Evolutionary conservation across 2,113 vertebrate species (phyloP).

Genomic region (Hypomesus transpacificus): DNA sequence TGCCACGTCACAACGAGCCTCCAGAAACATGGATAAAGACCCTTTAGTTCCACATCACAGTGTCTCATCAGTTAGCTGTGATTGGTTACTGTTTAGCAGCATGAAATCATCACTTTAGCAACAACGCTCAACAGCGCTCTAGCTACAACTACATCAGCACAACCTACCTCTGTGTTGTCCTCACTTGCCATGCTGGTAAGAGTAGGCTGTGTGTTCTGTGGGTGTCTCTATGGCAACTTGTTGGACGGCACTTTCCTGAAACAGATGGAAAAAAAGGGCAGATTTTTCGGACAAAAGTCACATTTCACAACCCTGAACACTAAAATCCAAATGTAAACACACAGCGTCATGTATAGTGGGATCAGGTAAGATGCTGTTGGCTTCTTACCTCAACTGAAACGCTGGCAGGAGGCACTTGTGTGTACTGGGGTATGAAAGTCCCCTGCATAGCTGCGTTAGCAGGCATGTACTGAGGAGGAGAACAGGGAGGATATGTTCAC

Average conservation of each 20-base stretch:
- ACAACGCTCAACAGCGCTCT: not conserved
- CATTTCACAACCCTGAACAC: too few relatives aligned
- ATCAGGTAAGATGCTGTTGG: not conserved
- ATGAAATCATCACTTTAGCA: too few relatives aligned
- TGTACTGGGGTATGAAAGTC: constrained; percentile 85
- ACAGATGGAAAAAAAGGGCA: constrained; percentile 10
- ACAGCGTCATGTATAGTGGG: too few relatives aligned
- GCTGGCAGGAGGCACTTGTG: constrained; percentile 81
- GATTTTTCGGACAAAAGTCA: too few relatives aligned
- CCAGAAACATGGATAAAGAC: not conserved
- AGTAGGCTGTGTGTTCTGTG: constrained; percentile 82
- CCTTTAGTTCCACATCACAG: constrained; percentile 17
- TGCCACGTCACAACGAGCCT: too few relatives aligned
- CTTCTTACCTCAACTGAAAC: constrained; percentile 82
- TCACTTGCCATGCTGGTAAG: constrained; percentile 91
- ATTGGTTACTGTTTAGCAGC: too few relatives aligned
- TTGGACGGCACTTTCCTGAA: constrained; percentile 82
- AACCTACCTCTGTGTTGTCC: constrained; percentile 48
- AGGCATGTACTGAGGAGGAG: constrained; percentile 76
- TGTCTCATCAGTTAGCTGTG: too few relatives aligned
- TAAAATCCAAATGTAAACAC: too few relatives aligned
- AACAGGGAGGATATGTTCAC: constrained; percentile 2
- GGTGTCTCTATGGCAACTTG: constrained; percentile 83
- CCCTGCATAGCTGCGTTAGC: constrained; percentile 83
- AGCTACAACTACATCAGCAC: not conserved